Base-by-base conservation (phyloP, 2,797 vertebrate species). In the Antennarius maculatus region DNA sequence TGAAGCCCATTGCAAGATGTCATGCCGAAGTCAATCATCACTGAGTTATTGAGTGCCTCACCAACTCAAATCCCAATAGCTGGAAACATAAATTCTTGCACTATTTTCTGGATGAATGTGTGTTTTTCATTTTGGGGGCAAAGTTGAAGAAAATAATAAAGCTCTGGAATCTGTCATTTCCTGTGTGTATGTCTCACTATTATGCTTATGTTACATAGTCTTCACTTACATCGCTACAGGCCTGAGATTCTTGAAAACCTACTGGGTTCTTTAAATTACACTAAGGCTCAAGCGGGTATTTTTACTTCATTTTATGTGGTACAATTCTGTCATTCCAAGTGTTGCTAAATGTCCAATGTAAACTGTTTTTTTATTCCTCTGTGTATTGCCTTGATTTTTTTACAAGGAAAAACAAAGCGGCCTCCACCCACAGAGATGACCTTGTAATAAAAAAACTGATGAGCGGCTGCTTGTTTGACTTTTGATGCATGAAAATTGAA, bases 101-200 rank as follows among this genome's bases (percentile, higher is more conserved):
- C 37, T 39, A 39, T 39, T 39, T 54, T 46, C 39, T 41, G 50
- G 43, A 28, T 42, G 28, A 53, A 28, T 0, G 16, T 65, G 45
- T 69, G 66, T 72, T 87, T 83, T 69, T 81, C 34, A 15, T 66
- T 79, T 69, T 48, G 10, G 41, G 68, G 68, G 53, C 37, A 39
- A 39, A 8, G 37, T 0, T 39, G 31, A 34, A 34, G 8, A 34
- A 34, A 34, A 71, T 61, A 83, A 85, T 77, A 84, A 84, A 74
- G 52, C 42, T 53, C 43, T 62, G 77, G 74, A 84, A 79, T 84
- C 80, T 81, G 69, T 88, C 68, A 87, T 87, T 89, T 91, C 84
- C 86, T 88, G 86, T 57, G 79, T 71, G 71, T 51, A 70, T 49
- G 77, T 76, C 72, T 43, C 39, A 61, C 65, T 48, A 10, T 1